Base-by-base conservation (phyloP, 2,888 invertebrate species). In the Geotrupes spiniger region DNA sequence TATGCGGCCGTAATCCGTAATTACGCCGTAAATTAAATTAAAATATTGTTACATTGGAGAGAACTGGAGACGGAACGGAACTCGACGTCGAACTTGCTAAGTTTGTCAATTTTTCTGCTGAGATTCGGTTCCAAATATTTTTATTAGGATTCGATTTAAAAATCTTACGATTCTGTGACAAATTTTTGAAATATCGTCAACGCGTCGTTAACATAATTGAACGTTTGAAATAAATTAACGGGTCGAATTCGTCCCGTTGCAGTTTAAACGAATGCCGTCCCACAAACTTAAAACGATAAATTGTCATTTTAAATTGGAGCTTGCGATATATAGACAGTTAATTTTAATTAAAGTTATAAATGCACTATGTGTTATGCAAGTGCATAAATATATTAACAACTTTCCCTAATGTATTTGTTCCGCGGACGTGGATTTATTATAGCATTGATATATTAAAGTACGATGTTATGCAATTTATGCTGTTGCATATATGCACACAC, bases 341-440 rank as follows among this genome's bases (percentile, higher is more conserved):
- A 46, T 51, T 51, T 46, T 46, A 47, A 47, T 47, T 47, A 43
- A 48, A 43, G 39, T 48, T 48, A 41, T 42, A 39, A 51, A 47
- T 46, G 46, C 48, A 26, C 36, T 14, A 16, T 28, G 17, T 27
- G 41, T 54, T 54, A 49, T 51, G 54, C 49, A 54, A 54, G 36
- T 46, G 25, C 45, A 38, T 50, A 50, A 48, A 47, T 47, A 42
- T 49, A 50, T 52, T 51, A 49, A 47, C 54, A 52, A 52, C 52
- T 54, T 54, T 54, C 54, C 45, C 54, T 44, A 50, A 42, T 49
- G 49, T 39, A 43, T 49, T 46, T 46, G 48, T 51, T 33, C 15
- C 31, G 37, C 36, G 21, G 47, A 52, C 51, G 38, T 38, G 37
- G 51, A 54, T 54, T 54, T 54, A 54, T 54, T 54, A 49, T 52